A percentile compares a stretch with the other conserved stretches of the same genome.
phyloP scores from a whole-genome alignment of 2,113 vertebrate genomes.

The Sphyrna mokarran region DNA sequence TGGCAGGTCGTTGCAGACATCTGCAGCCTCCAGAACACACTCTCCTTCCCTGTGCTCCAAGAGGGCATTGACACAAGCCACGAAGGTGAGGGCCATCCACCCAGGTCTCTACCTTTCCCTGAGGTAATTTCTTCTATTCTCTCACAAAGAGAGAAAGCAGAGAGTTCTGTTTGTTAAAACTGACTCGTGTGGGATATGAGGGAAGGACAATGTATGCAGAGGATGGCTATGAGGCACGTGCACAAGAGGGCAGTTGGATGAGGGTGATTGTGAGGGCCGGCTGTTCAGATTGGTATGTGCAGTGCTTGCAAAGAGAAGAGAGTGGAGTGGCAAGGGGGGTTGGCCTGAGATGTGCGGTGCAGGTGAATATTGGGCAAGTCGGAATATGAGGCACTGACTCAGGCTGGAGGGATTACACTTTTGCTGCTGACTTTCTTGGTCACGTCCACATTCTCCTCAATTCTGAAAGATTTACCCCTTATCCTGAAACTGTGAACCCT shows the following conservation, averaged over 20 bases:
- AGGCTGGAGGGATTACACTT: too few species aligned
- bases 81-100: neutral
- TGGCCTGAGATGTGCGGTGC: neutral
- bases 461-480: too few species aligned
- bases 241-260: neutral
- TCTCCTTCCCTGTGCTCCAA: neutral
- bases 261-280: neutral
- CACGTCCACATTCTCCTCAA: too few species aligned
- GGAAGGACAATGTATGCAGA: neutral
- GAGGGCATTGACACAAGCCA: neutral
- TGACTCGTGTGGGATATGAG: neutral
- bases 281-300: neutral
- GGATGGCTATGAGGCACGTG: neutral
- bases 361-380: neutral
- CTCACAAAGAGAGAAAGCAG: neutral
- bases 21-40: neutral
- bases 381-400: too few species aligned
- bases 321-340: neutral
- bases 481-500: too few species aligned
- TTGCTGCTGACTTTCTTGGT: too few species aligned
- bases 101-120: neutral
- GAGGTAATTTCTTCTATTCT: neutral
- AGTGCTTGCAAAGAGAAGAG: neutral
- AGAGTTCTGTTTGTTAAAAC: neutral
- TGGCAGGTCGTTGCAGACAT: neutral